These are phyloP conservation scores for Orchesella flavescens DNA, from an alignment of 2,888 invertebrate species.

Conservation along the genomic window DNA sequence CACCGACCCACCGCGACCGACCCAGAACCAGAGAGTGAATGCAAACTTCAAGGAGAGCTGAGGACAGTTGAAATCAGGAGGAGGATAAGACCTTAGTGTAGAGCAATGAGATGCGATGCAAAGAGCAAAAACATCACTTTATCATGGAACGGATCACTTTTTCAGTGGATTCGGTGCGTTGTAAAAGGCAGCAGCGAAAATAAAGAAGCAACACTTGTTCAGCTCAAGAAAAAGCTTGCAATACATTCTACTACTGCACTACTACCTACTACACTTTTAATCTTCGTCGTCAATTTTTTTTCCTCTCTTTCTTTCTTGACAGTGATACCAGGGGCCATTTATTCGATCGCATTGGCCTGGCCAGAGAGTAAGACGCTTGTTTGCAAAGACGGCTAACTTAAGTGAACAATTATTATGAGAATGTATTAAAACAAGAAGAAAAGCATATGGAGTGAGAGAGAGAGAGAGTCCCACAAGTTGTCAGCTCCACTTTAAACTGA, in stretches of 20 bases:
- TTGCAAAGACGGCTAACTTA: constrained; percentile 53
- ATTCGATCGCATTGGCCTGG: constrained; percentile 13
- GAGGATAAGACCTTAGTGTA: too few relatives aligned
- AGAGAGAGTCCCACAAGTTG: constrained; percentile 59
- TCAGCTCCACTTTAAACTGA: constrained; percentile 62
- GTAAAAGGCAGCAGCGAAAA: too few relatives aligned
- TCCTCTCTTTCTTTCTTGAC: constrained; percentile 44
- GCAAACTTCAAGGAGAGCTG: background rate
- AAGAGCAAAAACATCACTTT: too few relatives aligned
- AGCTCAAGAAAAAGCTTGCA: too few relatives aligned
- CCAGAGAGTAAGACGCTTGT: constrained; percentile 34
- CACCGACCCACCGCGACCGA: background rate
- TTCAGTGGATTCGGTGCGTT: background rate
- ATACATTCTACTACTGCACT: too few relatives aligned
- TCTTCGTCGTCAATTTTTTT: constrained; percentile 18
- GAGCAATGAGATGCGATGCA: too few relatives aligned
- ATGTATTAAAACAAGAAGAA: constrained; percentile 16
- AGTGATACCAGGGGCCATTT: constrained; percentile 45
- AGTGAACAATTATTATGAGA: constrained; percentile 29
- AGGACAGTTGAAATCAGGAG: too few relatives aligned
- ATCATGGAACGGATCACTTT: too few relatives aligned
- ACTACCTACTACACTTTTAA: too few relatives aligned
- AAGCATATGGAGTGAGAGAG: constrained; percentile 32
- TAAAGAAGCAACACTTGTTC: too few relatives aligned
- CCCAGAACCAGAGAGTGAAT: background rate